phyloP scores from a whole-genome alignment of 2,888 invertebrate genomes.

The Lasioglossum zephyrum region DNA sequence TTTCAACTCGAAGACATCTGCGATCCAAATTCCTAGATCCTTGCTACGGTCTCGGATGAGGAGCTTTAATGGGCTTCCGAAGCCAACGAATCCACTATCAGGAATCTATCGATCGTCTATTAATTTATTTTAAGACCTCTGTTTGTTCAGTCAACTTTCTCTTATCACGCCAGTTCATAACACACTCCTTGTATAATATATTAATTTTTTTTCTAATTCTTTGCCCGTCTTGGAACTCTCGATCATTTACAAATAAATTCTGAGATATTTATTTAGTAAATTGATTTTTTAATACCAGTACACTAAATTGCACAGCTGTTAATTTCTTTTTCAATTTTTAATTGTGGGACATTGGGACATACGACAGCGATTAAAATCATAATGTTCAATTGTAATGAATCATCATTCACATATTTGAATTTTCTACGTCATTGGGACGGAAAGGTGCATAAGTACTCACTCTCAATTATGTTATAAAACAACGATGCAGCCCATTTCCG shows the following conservation, averaged over 20 bases:
- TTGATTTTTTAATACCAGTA: background rate
- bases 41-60: background rate
- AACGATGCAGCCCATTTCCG: background rate
- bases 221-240: background rate
- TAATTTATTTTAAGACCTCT: background rate
- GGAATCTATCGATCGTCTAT: background rate
- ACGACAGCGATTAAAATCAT: background rate
- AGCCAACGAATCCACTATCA: background rate
- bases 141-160: background rate
- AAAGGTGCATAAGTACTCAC: background rate
- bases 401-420: background rate
- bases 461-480: background rate
- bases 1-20: background rate
- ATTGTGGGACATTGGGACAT: too few species aligned
- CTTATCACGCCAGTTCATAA: background rate
- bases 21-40: background rate
- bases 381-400: background rate
- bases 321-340: too few species aligned
- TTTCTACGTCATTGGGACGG: background rate
- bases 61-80: background rate
- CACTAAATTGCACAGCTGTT: too few species aligned
- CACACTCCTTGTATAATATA: background rate
- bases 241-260: background rate
- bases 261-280: background rate
- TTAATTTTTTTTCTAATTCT: background rate